Evolutionary conservation across 1,140 invertebrate species (phyloP).

Genomic region (Zaprionus lachaisei): DNA sequence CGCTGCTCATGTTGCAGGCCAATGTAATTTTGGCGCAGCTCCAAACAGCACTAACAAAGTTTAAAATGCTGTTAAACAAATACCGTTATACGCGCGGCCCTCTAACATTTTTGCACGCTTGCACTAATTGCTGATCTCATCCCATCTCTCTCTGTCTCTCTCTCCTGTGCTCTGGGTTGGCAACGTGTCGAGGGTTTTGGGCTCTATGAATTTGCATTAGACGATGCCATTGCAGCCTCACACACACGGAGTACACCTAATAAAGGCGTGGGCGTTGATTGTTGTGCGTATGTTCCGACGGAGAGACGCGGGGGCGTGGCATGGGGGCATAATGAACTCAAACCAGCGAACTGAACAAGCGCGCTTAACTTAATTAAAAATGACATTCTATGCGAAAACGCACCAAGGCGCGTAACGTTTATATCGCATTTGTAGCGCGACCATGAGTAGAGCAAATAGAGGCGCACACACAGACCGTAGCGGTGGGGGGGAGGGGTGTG

Average conservation of each 20-base stretch:
- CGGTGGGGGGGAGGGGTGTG: constrained; percentile 1
- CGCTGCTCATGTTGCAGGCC: constrained; percentile 3
- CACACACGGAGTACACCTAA: constrained; percentile 15
- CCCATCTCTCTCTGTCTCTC: background rate
- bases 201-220: constrained; percentile 66
- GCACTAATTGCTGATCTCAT: constrained; percentile 77
- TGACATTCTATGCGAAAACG: constrained; percentile 60
- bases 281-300: constrained; percentile 45
- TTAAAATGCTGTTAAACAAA: constrained; percentile 27
- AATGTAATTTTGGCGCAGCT: constrained; percentile 9
- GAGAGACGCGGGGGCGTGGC: background rate
- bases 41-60: constrained; percentile 15
- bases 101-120: constrained; percentile 34
- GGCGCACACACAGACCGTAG: background rate
- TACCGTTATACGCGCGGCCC: constrained; percentile 1
- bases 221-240: constrained; percentile 31
- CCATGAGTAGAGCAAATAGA: constrained; percentile 17
- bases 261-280: constrained; percentile 25
- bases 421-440: constrained; percentile 44
- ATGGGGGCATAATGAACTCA: constrained; percentile 64
- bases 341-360: constrained; percentile 60
- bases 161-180: background rate
- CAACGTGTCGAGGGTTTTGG: constrained; percentile 44
- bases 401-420: constrained; percentile 30
- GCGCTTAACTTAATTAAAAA: constrained; percentile 81